A percentile compares a stretch with the other conserved stretches of the same genome.
These are phyloP conservation scores for Ictidomys tridecemlineatus DNA, from an alignment of 2,113 vertebrate species.

Conservation along the genomic window DNA sequence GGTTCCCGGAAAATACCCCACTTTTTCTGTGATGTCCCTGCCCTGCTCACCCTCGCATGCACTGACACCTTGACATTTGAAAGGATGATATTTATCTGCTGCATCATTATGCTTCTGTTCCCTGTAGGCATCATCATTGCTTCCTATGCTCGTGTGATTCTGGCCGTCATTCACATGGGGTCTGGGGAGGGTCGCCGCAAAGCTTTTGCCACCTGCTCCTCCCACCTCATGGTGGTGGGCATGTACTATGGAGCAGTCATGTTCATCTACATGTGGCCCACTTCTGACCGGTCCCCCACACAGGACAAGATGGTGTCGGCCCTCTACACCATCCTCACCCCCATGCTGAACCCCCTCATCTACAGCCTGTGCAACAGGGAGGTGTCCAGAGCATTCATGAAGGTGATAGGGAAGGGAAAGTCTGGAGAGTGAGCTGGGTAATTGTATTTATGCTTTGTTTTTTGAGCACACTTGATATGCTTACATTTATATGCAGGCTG, in stretches of 20 bases:
- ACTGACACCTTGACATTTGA: constrained; percentile 32
- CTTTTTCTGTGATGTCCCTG: constrained; percentile 75
- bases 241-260: constrained; percentile 45
- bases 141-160: neutral
- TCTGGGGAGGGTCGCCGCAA: constrained; percentile 7
- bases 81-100: neutral
- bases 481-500: neutral
- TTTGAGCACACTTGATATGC: neutral
- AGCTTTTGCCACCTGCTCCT: constrained; percentile 36
- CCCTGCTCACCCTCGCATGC: constrained; percentile 67
- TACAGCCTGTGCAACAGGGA: constrained; percentile 18
- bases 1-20: constrained; percentile 45
- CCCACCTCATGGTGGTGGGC: constrained; percentile 28
- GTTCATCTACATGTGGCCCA: constrained; percentile 3
- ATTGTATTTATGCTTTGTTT: too few relatives aligned
- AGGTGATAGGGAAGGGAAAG: neutral
- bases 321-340: constrained; percentile 45
- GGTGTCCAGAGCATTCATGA: neutral
- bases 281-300: neutral
- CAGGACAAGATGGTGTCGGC: neutral
- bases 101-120: constrained; percentile 35
- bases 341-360: constrained; percentile 39
- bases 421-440: neutral
- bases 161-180: neutral
- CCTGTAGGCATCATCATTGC: neutral